Evolutionary conservation across 2,797 vertebrate species (phyloP).

Genomic region (Otolemur crassicaudatus): DNA sequence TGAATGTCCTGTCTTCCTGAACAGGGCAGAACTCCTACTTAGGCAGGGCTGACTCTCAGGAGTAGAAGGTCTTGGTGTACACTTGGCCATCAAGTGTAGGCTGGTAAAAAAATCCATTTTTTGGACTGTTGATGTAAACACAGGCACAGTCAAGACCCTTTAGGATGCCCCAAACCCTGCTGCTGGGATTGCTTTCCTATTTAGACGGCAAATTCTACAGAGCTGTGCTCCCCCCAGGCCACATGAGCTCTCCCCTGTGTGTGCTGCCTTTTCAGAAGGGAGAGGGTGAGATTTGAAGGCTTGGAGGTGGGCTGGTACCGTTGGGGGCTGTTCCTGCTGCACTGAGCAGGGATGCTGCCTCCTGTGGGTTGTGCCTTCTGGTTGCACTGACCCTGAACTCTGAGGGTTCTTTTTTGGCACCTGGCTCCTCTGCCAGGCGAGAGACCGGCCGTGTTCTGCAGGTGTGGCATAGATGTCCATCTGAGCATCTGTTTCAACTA

Average conservation of each 20-base stretch:
- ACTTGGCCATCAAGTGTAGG: accelerated
- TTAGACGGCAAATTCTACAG: background rate
- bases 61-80: background rate
- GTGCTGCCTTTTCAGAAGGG: background rate
- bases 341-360: background rate
- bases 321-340: background rate
- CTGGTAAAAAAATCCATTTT: background rate
- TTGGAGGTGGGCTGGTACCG: accelerated
- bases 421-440: background rate
- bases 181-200: background rate
- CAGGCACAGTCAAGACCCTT: background rate
- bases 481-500: background rate
- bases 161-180: accelerated
- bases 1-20: accelerated
- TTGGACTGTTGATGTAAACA: background rate
- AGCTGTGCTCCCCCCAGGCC: background rate
- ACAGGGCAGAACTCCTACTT: accelerated
- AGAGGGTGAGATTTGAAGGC: background rate
- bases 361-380: background rate
- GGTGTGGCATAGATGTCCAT: background rate
- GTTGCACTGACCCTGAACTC: background rate
- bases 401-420: background rate
- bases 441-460: background rate
- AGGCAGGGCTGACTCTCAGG: too few relatives aligned
- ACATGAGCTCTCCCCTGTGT: background rate